phyloP scores from a whole-genome alignment of 2,113 vertebrate genomes.

The Phyllostomus hastatus region DNA sequence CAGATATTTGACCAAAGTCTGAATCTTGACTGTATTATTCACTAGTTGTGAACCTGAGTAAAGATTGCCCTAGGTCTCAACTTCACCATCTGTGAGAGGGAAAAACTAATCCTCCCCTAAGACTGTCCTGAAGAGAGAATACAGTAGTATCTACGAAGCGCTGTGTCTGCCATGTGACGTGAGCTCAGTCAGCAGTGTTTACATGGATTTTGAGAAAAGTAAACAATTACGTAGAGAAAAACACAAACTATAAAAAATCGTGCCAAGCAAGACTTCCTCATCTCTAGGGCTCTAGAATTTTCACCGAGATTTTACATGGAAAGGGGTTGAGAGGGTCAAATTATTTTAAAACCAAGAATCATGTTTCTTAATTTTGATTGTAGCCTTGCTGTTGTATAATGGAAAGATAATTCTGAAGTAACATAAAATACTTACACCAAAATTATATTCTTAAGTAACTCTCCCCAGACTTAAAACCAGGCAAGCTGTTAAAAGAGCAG shows the following conservation, averaged over 20 bases:
- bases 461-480: not conserved
- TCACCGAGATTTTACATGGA: not conserved
- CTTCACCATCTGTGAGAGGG: not conserved
- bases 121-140: not conserved
- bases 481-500: not conserved
- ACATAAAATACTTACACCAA: not conserved
- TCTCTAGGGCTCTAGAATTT: not conserved
- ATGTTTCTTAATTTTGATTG: not conserved
- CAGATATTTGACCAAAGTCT: not conserved
- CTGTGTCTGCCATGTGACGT: not conserved
- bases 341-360: not conserved
- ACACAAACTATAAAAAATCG: not conserved
- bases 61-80: not conserved
- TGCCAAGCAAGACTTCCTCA: not conserved
- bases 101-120: not conserved
- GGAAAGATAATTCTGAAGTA: not conserved
- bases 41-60: not conserved
- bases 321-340: not conserved
- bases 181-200: not conserved
- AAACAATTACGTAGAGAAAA: not conserved
- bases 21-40: not conserved
- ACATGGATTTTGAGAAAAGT: not conserved
- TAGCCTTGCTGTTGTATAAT: not conserved
- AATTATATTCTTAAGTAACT: not conserved
- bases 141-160: not conserved